A percentile compares a stretch with the other conserved stretches of the same genome.
Evolutionary conservation across 2,888 invertebrate genomes (phyloP).

Genomic region (Hylaea fasciaria): DNA sequence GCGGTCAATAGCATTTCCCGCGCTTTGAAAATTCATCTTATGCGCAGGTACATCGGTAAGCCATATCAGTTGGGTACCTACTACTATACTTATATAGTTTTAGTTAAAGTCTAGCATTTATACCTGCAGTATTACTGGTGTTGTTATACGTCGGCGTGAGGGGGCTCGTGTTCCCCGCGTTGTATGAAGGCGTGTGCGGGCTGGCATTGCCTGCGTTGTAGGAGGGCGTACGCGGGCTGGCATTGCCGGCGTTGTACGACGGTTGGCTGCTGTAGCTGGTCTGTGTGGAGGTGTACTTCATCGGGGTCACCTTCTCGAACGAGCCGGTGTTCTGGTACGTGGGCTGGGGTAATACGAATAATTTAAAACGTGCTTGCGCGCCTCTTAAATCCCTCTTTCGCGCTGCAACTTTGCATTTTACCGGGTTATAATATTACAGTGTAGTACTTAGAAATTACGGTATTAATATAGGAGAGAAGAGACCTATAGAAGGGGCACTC

Average conservation of each 20-base stretch:
- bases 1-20: too few relatives aligned
- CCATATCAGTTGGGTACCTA: too few relatives aligned
- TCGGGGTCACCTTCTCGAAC: conserved; percentile 80
- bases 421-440: too few relatives aligned
- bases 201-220: conserved; percentile 27
- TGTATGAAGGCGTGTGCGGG: conserved; percentile 33
- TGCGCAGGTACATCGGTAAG: too few relatives aligned
- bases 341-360: conserved; percentile 78
- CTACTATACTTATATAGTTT: too few relatives aligned
- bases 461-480: too few relatives aligned
- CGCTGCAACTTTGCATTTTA: too few relatives aligned
- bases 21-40: too few relatives aligned
- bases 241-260: conserved; percentile 33
- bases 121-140: conserved; percentile 18
- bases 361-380: not conserved
- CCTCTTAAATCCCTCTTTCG: too few relatives aligned
- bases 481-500: too few relatives aligned
- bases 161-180: conserved; percentile 28
- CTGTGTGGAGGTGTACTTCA: conserved; percentile 58
- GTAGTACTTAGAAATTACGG: too few relatives aligned
- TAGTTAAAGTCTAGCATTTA: not conserved
- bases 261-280: conserved; percentile 46
- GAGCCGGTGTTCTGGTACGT: conserved; percentile 86
- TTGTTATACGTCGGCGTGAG: conserved; percentile 18
- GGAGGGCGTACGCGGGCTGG: conserved; percentile 22